phyloP scores from a whole-genome alignment of 1,140 invertebrate genomes.

The Pectinophora gossypiella region DNA sequence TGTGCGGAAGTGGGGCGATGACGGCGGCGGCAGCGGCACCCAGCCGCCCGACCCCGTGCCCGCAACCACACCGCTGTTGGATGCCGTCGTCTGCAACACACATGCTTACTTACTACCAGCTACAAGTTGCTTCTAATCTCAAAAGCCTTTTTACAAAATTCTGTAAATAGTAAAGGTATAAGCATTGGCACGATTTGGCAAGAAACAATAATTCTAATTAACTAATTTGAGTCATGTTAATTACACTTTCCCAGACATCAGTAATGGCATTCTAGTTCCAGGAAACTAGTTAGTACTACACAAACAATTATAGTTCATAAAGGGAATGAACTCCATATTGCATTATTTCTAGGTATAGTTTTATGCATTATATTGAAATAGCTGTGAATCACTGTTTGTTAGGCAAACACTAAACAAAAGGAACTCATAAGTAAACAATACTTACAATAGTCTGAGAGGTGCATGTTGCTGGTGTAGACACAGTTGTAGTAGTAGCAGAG shows the following conservation, averaged over 20 bases:
- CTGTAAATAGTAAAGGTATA: too few species aligned
- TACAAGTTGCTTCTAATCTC: too few species aligned
- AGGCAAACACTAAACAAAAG: too few species aligned
- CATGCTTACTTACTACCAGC: too few species aligned
- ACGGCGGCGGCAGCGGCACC: slow-evolving; percentile 79
- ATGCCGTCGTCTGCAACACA: slow-evolving; percentile 44
- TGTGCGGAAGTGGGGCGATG: slow-evolving; percentile 88
- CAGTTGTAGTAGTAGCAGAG: slow-evolving; percentile 56
- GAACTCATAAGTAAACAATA: slow-evolving; percentile 8
- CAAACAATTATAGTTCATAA: too few species aligned
- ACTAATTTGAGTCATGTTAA: too few species aligned
- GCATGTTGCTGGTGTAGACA: slow-evolving; percentile 64
- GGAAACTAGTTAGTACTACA: too few species aligned
- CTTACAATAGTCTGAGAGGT: slow-evolving; percentile 62
- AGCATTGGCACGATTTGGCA: too few species aligned
- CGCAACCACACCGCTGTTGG: slow-evolving; percentile 42
- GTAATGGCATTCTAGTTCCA: too few species aligned
- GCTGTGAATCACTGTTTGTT: not conserved
- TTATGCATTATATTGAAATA: not conserved
- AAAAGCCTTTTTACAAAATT: too few species aligned
- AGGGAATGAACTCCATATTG: not conserved
- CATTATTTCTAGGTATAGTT: not conserved
- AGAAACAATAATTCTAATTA: too few species aligned
- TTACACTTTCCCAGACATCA: too few species aligned
- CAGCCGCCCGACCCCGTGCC: slow-evolving; percentile 66